These are phyloP conservation scores for Sus cebifrons DNA, from an alignment of 2,797 vertebrate genomes.

Conservation along the genomic window DNA sequence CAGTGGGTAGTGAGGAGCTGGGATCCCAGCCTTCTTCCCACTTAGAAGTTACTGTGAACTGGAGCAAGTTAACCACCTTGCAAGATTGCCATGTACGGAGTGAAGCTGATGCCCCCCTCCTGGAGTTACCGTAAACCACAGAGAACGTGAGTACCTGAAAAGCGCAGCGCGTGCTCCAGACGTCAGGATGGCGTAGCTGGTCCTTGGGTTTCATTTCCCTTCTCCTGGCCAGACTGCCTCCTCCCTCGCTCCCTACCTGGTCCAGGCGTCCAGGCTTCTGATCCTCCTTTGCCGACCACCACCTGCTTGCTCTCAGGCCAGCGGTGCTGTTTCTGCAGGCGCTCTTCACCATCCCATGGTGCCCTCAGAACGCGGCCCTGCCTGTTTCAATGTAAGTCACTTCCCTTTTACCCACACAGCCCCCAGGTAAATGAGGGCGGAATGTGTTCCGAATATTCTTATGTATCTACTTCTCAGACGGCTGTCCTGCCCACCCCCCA, in stretches of 20 bases:
- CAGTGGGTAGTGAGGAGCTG: not conserved
- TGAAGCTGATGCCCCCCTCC: not conserved
- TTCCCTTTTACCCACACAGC: not conserved
- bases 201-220: not conserved
- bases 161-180: too few relatives aligned
- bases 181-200: not conserved
- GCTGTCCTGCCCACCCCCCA: not conserved
- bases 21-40: not conserved
- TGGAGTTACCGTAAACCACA: not conserved
- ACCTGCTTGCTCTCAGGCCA: fast-evolving
- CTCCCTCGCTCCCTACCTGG: not conserved
- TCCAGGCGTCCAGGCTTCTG: not conserved
- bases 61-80: not conserved
- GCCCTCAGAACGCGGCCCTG: too few relatives aligned
- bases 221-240: not conserved
- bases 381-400: not conserved
- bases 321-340: not conserved
- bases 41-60: too few relatives aligned
- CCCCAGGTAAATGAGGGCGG: not conserved
- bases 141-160: too few relatives aligned
- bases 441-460: not conserved
- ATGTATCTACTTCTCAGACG: not conserved
- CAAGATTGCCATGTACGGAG: not conserved
- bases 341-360: fast-evolving
- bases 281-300: not conserved